These are phyloP conservation scores for Acrobeloides nanus DNA, from an alignment of 2,888 invertebrate genomes.

Conservation along the genomic window DNA sequence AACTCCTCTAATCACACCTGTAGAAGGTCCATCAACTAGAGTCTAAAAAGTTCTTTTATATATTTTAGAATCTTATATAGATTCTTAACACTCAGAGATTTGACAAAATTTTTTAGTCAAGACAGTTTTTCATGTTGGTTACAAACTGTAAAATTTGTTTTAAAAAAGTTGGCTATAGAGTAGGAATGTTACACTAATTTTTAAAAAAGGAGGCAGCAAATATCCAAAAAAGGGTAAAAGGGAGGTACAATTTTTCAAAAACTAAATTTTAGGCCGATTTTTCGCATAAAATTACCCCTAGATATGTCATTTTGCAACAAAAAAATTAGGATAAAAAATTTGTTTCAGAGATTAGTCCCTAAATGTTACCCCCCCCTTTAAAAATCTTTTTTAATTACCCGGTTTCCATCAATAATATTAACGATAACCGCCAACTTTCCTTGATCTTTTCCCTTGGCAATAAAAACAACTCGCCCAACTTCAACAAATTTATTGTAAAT, in stretches of 20 bases:
- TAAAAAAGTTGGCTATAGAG: too few species aligned
- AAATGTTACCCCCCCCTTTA: not conserved
- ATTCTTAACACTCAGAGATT: too few species aligned
- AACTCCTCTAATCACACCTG: constrained; percentile 70
- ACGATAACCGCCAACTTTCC: constrained; percentile 89
- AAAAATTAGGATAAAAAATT: constrained; percentile 4
- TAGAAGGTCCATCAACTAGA: constrained; percentile 83
- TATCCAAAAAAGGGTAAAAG: too few species aligned
- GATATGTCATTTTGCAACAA: not conserved
- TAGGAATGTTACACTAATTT: not conserved
- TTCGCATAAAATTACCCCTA: not conserved
- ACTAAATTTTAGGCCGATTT: too few species aligned
- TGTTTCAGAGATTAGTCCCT: not conserved
- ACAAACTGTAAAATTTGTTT: too few species aligned
- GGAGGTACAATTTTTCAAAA: too few species aligned
- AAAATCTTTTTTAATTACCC: constrained; percentile 63
- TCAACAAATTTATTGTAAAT: constrained; percentile 68
- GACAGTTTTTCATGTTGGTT: too few species aligned
- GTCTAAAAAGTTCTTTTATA: constrained; percentile 61
- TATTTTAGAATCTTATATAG: constrained; percentile 3
- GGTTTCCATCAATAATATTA: constrained; percentile 92
- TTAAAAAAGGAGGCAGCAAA: not conserved
- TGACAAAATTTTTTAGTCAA: too few species aligned
- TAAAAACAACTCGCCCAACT: constrained; percentile 90
- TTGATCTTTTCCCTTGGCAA: constrained; percentile 78